A percentile compares a stretch with the other conserved stretches of the same genome.
phyloP scores from a whole-genome alignment of 2,888 invertebrate genomes.

The Drosophila borborema region DNA sequence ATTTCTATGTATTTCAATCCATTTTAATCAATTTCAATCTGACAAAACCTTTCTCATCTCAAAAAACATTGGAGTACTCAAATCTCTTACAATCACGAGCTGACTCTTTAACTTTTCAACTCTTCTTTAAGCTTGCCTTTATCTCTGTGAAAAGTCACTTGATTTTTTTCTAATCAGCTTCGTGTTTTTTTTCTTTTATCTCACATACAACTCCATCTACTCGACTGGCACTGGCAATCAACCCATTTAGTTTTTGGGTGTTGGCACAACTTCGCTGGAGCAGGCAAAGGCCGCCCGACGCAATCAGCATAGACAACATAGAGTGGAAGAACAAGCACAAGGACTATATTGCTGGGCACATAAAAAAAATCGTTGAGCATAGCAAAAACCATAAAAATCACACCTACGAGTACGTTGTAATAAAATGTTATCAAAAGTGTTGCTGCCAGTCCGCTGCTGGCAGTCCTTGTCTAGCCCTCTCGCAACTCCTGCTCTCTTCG shows the following conservation, averaged over 20 bases:
- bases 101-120: background rate
- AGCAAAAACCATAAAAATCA: conserved; percentile 83
- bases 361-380: conserved; percentile 75
- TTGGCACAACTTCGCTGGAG: conserved; percentile 1
- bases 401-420: conserved; percentile 81
- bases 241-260: conserved; percentile 27
- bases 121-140: conserved; percentile 2
- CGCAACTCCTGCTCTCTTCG: background rate
- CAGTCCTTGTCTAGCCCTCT: conserved; percentile 24
- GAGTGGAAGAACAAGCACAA: conserved; percentile 30
- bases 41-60: background rate
- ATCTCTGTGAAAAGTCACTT: conserved; percentile 21
- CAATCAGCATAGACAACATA: conserved; percentile 74
- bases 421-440: conserved; percentile 82
- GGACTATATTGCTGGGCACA: conserved; percentile 54
- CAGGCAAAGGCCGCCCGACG: conserved; percentile 25
- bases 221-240: conserved; percentile 34
- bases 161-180: conserved; percentile 54
- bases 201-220: conserved; percentile 7
- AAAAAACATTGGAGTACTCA: background rate
- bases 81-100: background rate
- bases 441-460: conserved; percentile 62
- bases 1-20: too few relatives aligned
- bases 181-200: conserved; percentile 23
- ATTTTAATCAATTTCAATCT: background rate